A percentile compares a stretch with the other conserved stretches of the same genome.
phyloP scores from a whole-genome alignment of 1,140 invertebrate species.

The Aphidius ervi region DNA sequence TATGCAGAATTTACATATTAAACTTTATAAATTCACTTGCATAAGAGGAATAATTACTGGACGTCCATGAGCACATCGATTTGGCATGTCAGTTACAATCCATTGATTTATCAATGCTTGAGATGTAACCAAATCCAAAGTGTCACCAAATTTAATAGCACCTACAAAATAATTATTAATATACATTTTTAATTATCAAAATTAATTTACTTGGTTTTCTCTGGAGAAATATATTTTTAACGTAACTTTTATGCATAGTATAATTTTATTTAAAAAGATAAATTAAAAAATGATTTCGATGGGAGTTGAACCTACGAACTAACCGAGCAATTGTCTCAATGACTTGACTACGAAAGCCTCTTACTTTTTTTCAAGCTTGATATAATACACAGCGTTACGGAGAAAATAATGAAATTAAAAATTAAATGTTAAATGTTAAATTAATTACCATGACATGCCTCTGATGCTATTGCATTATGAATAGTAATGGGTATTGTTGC shows the following conservation, averaged over 20 bases:
- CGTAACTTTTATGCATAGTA: too few species aligned
- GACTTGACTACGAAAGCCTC: too few species aligned
- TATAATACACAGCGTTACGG: too few species aligned
- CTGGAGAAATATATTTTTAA: background rate
- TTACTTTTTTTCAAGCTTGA: too few species aligned
- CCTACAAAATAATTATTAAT: constrained; percentile 32
- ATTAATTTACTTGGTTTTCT: background rate
- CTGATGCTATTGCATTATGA: constrained; percentile 44
- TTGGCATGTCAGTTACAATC: constrained; percentile 39
- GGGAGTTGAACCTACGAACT: too few species aligned
- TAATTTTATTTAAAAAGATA: too few species aligned
- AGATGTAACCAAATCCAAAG: constrained; percentile 39
- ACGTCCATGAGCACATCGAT: constrained; percentile 49
- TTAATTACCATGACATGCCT: constrained; percentile 47
- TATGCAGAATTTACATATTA: background rate
- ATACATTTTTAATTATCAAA: constrained; percentile 10
- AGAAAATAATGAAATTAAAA: too few species aligned
- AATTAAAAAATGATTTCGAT: too few species aligned
- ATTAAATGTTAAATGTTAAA: background rate
- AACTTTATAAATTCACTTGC: constrained; percentile 29
- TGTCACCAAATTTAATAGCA: constrained; percentile 49
- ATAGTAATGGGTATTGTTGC: constrained; percentile 41
- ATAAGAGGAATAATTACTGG: constrained; percentile 47
- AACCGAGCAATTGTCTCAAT: too few species aligned
- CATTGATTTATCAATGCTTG: constrained; percentile 36